phyloP scores from a whole-genome alignment of 2,888 invertebrate species.

The Steinernema scapterisci region DNA sequence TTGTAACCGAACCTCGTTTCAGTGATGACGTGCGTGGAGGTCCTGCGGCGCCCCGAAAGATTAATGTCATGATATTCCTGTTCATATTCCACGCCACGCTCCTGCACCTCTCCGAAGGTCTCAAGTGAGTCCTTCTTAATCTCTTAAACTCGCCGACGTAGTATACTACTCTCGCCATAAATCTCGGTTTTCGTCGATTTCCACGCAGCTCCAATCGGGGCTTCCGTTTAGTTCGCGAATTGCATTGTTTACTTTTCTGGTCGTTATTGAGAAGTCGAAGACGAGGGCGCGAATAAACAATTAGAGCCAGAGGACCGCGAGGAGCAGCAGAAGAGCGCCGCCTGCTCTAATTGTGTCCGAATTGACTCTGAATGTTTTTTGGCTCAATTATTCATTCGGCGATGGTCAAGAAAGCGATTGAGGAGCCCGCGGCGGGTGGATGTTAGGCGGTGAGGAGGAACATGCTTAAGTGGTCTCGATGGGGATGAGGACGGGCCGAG shows the following conservation, averaged over 20 bases:
- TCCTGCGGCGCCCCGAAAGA: not conserved
- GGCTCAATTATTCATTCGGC: slow-evolving; percentile 2
- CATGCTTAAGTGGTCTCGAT: too few relatives aligned
- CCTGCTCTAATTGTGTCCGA: slow-evolving; percentile 2
- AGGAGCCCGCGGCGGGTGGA: too few relatives aligned
- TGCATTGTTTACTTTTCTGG: slow-evolving; percentile 30
- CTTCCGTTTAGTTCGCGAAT: slow-evolving; percentile 30
- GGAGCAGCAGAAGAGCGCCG: not conserved
- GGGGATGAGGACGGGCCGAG: too few relatives aligned
- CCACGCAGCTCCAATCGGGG: not conserved
- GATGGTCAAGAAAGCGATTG: not conserved
- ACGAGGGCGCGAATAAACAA: slow-evolving; percentile 28
- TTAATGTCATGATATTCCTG: slow-evolving; percentile 14
- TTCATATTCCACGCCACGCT: slow-evolving; percentile 23
- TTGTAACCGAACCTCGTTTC: too few relatives aligned
- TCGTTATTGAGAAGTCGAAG: not conserved
- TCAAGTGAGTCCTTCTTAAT: slow-evolving; percentile 26
- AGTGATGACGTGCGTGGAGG: slow-evolving; percentile 10
- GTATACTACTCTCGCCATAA: not conserved
- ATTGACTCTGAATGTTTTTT: not conserved
- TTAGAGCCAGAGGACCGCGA: not conserved
- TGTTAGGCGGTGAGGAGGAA: too few relatives aligned
- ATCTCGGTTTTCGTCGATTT: not conserved
- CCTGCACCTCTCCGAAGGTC: slow-evolving; percentile 13
- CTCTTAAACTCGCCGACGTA: not conserved